Conservation (phyloP, 2,113 vertebrate genomes). For the Oryzias curvinotus region DNA sequence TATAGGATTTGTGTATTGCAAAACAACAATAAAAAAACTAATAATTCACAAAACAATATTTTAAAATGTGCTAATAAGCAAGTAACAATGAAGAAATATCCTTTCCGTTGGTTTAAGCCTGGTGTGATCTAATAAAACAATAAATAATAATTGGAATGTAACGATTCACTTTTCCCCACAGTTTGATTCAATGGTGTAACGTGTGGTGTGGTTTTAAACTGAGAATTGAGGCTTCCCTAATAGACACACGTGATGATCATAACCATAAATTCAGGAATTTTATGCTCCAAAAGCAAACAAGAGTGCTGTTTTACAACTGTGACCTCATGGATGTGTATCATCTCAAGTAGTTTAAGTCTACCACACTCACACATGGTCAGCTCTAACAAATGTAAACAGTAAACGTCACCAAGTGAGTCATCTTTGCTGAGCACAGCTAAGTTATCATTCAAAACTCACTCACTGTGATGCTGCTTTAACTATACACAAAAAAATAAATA, state of each 20-base stretch:
- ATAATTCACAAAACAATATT: no score
- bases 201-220: no score
- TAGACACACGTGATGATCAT: no score
- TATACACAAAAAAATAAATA: not conserved
- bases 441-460: not conserved
- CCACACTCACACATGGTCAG: constrained; percentile 40
- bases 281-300: not conserved
- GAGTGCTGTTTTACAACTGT: not conserved
- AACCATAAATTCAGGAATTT: no score
- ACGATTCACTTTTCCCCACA: no score
- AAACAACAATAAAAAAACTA: no score
- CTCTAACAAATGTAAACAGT: constrained; percentile 62
- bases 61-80: constrained; percentile 2
- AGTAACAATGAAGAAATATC: not conserved
- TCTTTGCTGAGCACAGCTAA: constrained; percentile 10
- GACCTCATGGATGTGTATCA: constrained; percentile 16
- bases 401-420: constrained; percentile 54
- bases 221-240: no score
- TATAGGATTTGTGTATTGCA: no score
- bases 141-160: no score
- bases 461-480: constrained; percentile 2
- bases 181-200: no score
- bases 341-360: constrained; percentile 10
- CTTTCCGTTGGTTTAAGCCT: no score
- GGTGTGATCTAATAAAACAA: no score